phyloP scores from a whole-genome alignment of 2,888 invertebrate species.

The Scaptomyza caliginosa region DNA sequence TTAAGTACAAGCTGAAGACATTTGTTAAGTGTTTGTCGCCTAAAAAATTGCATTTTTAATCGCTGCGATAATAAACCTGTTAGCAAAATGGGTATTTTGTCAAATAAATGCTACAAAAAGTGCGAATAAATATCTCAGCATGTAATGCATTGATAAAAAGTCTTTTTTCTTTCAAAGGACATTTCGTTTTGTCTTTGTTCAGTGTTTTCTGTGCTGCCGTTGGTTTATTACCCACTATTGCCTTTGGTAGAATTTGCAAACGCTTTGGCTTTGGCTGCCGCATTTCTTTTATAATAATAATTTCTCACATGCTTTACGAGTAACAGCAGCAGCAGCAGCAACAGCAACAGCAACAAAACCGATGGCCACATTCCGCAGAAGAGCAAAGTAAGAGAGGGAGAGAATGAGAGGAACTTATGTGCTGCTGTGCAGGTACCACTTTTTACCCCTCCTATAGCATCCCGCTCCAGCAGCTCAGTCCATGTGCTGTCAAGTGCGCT shows the following conservation, averaged over 20 bases:
- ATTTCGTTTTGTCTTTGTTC: not conserved
- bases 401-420: not conserved
- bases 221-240: conserved; percentile 32
- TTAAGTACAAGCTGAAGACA: no score
- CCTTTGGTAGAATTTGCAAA: conserved; percentile 44
- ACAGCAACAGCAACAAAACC: conserved; percentile 10
- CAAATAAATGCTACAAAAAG: no score
- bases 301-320: conserved; percentile 35
- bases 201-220: not conserved
- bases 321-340: no score
- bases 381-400: not conserved
- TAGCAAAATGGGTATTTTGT: no score
- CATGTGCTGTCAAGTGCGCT: conserved; percentile 74
- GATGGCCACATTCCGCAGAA: conserved; percentile 20
- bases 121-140: no score
- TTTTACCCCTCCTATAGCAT: not conserved
- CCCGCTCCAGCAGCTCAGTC: conserved; percentile 1
- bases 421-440: conserved; percentile 25
- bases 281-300: conserved; percentile 53
- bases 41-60: no score
- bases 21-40: no score
- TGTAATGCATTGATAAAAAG: no score
- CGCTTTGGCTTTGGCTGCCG: conserved; percentile 53
- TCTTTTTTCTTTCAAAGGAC: no score
- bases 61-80: no score